Base-by-base conservation (phyloP, 2,113 vertebrate species). In the Hippolais icterina region DNA sequence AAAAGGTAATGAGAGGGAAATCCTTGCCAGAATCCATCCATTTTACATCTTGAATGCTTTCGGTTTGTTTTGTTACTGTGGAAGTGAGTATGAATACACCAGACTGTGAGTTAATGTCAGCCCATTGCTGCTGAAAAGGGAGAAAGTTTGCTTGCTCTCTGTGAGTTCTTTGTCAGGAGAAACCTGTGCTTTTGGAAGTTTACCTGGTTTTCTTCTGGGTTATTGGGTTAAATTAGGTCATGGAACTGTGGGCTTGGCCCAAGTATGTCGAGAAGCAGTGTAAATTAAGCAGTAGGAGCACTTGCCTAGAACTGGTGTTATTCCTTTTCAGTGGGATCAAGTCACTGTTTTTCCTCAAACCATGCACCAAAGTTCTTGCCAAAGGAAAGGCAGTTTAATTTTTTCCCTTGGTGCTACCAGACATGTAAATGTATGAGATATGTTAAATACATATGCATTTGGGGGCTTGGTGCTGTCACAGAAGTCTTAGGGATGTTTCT, bases 1-100 rank as follows among this genome's bases (percentile, higher is more conserved):
- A 5, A 99, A 98, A 98, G 92, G 97, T 84, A 94, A 94, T 41
- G 68, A 82, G 44, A 83, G n/a, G 46, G 22, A 63, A 82, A 23
- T 53, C 24, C 22, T 50, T 93, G 17, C 2, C 41, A 81, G 52
- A 86, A 81, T 65, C 24, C 15, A 22, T 20, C 41, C 9, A 4
- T 44, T 80, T 79, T 61, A 20, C 3, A 5, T 80, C 29, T 46
- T 80, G 20, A 66, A 23, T 59, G 49, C 3, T 54, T 84, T 49
- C 77, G 9, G 15, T 44, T 89, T 61, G 10, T 20, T 53, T 64
- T 37, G 27, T 33, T 20, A 25, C 23, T 2, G 1, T 69, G 53
- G n/a, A 57, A 83, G 5, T 31, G 49, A 57, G 16, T 22, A 10
- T 82, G 74, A 60, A 39, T 49, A 29, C 8, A 39, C 4, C 17